Base-by-base conservation (phyloP, 2,113 vertebrate genomes). In the Falco punctatus region DNA sequence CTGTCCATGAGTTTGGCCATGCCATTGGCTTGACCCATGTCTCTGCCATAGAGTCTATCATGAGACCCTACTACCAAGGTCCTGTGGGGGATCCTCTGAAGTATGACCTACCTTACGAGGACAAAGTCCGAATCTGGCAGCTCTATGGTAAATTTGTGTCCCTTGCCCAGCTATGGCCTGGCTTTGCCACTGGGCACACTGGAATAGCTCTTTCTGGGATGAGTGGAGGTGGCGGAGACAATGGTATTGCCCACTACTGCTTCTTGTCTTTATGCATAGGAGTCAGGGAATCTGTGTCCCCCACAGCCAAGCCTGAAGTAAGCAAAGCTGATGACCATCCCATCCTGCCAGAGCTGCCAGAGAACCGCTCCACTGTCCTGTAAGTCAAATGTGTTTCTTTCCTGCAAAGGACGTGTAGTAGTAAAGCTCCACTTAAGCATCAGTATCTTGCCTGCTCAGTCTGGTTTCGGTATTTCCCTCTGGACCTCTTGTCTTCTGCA, bases 41-140 rank as follows among this genome's bases (percentile, higher is more conserved):
- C 64, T 99, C 99, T 3, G 98, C 99, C 67, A 95, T 98, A 6
- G 98, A 98, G 87, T 99, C 99, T 88, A 99, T 99, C 97, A 99
- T 99, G 99, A 98, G 98, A 59, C 99, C 99, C 1, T 99, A 99
- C 96, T 99, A 99, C 98, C 99, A 99, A 95, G 99, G 99, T 15
- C 99, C 99, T 0, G 99, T 99, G 24, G 99, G 99, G 1, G 99
- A 99, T 94, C 99, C 99, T 1, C 98, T 99, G 78, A 99, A 99
- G 86, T 99, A 99, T 3, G 97, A 99, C 86, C 98, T 99, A 5
- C 99, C 99, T 27, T 99, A 99, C 0, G 99, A 99, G 71, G 99
- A 99, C 98, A 98, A 99, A 91, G 99, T 99, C 88, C 98, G 99
- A 13, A 98, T 99, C 86, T 99, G 99, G 99, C 99, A 99, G 65